phyloP scores from a whole-genome alignment of 2,797 vertebrate species.

The Rhynchotus rufescens region DNA sequence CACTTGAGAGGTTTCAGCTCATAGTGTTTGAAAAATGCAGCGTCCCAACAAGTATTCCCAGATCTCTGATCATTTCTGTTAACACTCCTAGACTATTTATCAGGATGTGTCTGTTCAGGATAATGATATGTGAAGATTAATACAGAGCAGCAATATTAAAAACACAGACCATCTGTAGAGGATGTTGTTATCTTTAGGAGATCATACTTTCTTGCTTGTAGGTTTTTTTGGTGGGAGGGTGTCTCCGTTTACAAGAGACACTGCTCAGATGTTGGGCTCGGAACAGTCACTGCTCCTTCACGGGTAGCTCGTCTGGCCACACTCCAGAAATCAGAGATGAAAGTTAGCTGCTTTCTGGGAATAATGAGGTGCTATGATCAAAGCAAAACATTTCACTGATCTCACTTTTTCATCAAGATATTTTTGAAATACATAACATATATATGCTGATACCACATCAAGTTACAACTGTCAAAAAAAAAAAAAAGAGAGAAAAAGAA shows the following conservation, averaged over 20 bases:
- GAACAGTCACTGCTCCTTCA: neutral
- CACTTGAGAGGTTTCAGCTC: neutral
- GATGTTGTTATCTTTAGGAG: conserved; percentile 14
- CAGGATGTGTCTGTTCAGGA: neutral
- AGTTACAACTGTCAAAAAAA: neutral
- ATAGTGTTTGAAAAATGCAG: neutral
- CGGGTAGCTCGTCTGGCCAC: neutral
- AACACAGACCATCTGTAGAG: neutral
- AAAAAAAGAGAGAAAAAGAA: neutral
- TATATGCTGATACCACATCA: neutral
- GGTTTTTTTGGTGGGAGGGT: neutral
- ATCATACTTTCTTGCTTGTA: neutral
- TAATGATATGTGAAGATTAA: conserved; percentile 2
- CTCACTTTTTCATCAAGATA: neutral
- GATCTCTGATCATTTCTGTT: neutral
- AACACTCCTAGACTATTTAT: neutral
- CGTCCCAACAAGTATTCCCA: neutral
- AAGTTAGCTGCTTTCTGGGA: neutral
- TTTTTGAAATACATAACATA: neutral
- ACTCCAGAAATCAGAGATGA: neutral
- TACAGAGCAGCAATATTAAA: neutral
- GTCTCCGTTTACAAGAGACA: neutral
- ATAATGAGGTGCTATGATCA: neutral
- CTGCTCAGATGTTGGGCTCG: neutral
- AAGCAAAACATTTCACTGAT: neutral